These are phyloP conservation scores for Dicerorhinus sumatrensis DNA, from an alignment of 2,113 vertebrate species.

Conservation along the genomic window DNA sequence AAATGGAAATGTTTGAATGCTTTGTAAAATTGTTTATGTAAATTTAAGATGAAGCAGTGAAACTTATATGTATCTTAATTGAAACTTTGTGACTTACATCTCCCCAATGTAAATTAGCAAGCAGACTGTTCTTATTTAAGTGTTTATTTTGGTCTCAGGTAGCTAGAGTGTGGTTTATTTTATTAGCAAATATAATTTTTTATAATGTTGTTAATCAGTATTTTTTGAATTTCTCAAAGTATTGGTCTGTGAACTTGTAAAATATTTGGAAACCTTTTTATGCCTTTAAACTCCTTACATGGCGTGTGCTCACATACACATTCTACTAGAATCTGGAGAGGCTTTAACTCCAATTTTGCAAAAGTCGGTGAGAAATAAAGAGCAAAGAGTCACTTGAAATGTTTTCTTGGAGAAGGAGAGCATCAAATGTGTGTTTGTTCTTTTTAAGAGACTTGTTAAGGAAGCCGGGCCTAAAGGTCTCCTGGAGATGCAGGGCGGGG, in stretches of 20 bases:
- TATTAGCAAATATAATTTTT: neutral
- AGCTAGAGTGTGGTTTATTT: neutral
- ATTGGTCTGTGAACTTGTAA: neutral
- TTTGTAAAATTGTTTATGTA: neutral
- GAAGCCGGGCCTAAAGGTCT: neutral
- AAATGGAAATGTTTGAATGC: neutral
- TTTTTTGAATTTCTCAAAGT: neutral
- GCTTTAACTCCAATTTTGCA: neutral
- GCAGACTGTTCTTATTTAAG: neutral
- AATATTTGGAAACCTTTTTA: neutral
- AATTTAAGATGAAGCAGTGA: constrained; percentile 26
- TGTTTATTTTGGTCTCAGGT: neutral
- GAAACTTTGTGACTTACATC: neutral
- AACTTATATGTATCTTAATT: neutral
- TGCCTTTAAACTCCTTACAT: neutral
- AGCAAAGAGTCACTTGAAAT: neutral
- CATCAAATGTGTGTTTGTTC: neutral
- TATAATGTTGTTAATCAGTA: neutral
- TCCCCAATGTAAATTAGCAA: neutral
- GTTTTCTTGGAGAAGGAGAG: neutral
- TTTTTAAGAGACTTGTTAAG: constrained; percentile 16
- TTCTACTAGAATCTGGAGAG: neutral
- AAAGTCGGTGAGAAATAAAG: neutral
- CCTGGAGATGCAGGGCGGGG: constrained; percentile 3
- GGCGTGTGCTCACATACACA: no score